Evolutionary conservation across 1,140 invertebrate species (phyloP), one percentile per base, ranked within the genome.

Genomic region (Hypsibius dujardini): DNA sequence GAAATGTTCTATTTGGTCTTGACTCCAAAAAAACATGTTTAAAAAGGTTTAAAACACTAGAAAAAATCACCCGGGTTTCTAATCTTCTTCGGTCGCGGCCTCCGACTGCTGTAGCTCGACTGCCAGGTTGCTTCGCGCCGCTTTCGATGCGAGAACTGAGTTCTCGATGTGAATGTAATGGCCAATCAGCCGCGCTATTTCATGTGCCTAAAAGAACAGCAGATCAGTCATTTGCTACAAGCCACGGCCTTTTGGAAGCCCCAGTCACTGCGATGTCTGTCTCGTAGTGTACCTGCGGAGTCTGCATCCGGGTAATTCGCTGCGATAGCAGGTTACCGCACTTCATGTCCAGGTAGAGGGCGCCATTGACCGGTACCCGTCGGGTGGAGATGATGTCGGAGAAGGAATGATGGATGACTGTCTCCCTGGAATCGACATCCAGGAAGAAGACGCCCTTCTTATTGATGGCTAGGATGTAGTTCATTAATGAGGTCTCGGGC

Each of bases 281-380:
- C n/a, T n/a, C n/a, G n/a, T n/a, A n/a, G n/a, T n/a, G n/a, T 75
- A 94, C 93, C 81, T 97, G 92, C 79, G 96, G 92, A 1, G 94
- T 96, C 79, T 98, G 92, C 72, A 98, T 85, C 75, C 92, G 84
- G 45, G 92, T 93, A 73, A 97, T 93, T 73, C 92, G 85, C 81
- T 95, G 92, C 77, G 94, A 89, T 86, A 96, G 89, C 74, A 98
- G 81, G 78, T 95, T 95, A 40, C 93, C 93, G 77, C 90, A 90
- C 81, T 96, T 96, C 87, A 97, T 90, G 80, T 97, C 93, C 78
- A 98, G 82, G 79, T 90, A 97, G 69, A 95, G 84, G 1, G 89
- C 87, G 46, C 91, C 91, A 77, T 96, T 92, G 1, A 90, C 92
- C 74, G 85, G 84, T 59, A 92, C 90, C 82, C 95, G 94, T 72